phyloP scores from a whole-genome alignment of 2,888 invertebrate species.

The Thumatha senex region DNA sequence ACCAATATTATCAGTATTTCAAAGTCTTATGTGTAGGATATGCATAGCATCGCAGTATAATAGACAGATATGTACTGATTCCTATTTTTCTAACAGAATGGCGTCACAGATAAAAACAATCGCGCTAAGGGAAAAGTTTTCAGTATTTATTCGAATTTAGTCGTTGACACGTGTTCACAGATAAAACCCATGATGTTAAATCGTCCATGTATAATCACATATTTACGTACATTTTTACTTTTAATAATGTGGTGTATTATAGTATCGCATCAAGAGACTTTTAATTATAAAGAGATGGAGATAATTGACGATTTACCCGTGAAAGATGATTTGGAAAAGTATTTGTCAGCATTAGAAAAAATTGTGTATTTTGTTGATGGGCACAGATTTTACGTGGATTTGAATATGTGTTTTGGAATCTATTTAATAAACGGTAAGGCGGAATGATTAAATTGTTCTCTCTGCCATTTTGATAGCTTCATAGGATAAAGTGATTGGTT shows the following conservation, averaged over 20 bases:
- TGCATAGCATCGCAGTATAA: neutral
- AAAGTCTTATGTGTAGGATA: neutral
- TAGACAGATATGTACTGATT: neutral
- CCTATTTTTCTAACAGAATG: neutral
- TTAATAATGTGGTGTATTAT: constrained; percentile 7
- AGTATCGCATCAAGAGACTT: neutral
- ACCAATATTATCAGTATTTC: neutral
- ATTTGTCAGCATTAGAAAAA: constrained; percentile 41
- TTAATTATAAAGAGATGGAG: constrained; percentile 8
- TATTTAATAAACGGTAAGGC: constrained; percentile 57
- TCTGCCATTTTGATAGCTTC: no score
- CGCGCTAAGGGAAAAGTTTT: constrained; percentile 16
- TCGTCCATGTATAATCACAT: constrained; percentile 2
- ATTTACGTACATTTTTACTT: constrained; percentile 2
- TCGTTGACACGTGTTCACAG: constrained; percentile 23
- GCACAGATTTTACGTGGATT: constrained; percentile 45
- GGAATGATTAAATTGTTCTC: no score
- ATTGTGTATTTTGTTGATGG: constrained; percentile 39
- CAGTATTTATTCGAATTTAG: constrained; percentile 42
- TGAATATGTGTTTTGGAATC: constrained; percentile 54
- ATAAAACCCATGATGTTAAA: constrained; percentile 11
- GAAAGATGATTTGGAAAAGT: constrained; percentile 41
- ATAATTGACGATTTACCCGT: constrained; percentile 35
- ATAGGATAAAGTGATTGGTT: no score
- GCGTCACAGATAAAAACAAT: constrained; percentile 28